Base-by-base conservation (phyloP, 2,113 vertebrate genomes). In the Odontophorus gujanensis region DNA sequence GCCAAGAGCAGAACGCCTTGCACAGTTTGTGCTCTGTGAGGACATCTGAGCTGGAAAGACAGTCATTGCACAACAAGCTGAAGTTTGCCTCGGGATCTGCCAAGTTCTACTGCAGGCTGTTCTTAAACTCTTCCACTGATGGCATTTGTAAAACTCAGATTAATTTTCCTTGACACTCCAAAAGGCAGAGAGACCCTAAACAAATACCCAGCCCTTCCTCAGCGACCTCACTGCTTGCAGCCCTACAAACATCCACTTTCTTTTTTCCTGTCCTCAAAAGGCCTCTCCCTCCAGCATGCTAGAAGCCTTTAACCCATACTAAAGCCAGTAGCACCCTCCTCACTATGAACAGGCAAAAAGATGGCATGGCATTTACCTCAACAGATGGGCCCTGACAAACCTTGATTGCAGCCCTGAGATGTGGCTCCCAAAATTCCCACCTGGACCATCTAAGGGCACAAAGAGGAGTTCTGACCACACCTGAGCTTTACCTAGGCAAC, bases 41-140 rank as follows among this genome's bases (percentile, higher is more conserved):
- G 88, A 91, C 88, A 95, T 80, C 65, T 92, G 84, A 95, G 79
- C 86, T 92, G 61, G 87, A 66, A 77, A 92, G 92, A 77, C 90
- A 90, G 65, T 40, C 0, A 77, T 63, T 94, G 85, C 93, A 92
- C 90, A 96, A 90, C 59, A 90, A 90, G 69, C 67, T 69, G 61
- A 69, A 92, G 67, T 90, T 95, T 89, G 91, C 91, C 93, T 90
- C n/a, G 0, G 88, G 93, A 94, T 77, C 42, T 67, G 58, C 32
- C 13, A 66, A 55, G 47, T 89, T 93, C 81, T 85, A 79, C 95
- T 86, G 68, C 67, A 81, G 91, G 88, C 81, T 90, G 59, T 67
- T 89, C 73, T 85, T 94, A 81, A 92, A 93, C 63, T 91, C 78
- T 72, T 81, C 83, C 40, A 62, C 78, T 63, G 74, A 92, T 47